phyloP scores from a whole-genome alignment of 2,113 vertebrate genomes.

The Nerophis ophidion region DNA sequence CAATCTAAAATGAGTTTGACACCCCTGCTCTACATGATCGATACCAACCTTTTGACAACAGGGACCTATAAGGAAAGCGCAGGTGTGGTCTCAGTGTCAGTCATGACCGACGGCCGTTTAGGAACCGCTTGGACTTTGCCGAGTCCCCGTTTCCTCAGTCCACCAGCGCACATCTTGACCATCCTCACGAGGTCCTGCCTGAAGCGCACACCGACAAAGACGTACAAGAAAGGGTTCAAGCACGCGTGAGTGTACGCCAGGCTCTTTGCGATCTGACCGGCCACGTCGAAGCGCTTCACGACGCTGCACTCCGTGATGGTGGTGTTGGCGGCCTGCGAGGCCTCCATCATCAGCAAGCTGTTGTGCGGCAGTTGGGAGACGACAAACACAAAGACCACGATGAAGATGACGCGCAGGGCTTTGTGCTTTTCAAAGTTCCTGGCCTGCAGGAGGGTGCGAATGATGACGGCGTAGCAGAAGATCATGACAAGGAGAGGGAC shows the following conservation, averaged over 20 bases:
- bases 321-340: slow-evolving; percentile 52
- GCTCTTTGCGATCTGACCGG: slow-evolving; percentile 76
- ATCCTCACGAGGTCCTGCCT: slow-evolving; percentile 73
- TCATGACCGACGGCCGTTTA: slow-evolving; percentile 72
- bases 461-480: slow-evolving; percentile 81
- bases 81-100: slow-evolving; percentile 72
- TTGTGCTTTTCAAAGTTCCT: slow-evolving; percentile 84
- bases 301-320: slow-evolving; percentile 60
- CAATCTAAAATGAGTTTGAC: too few species aligned
- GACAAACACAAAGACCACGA: slow-evolving; percentile 77
- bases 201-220: slow-evolving; percentile 83
- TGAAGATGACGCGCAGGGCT: slow-evolving; percentile 78
- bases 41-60: background rate
- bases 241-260: slow-evolving; percentile 84
- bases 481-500: slow-evolving; percentile 78
- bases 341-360: slow-evolving; percentile 72
- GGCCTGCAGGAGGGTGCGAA: slow-evolving; percentile 77
- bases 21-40: too few species aligned
- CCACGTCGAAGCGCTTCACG: slow-evolving; percentile 61
- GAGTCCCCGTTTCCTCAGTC: slow-evolving; percentile 51
- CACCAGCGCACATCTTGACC: slow-evolving; percentile 35
- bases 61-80: slow-evolving; percentile 64
- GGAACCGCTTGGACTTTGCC: slow-evolving; percentile 46
- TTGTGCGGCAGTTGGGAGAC: slow-evolving; percentile 85
- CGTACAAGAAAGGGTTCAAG: slow-evolving; percentile 84